Conservation (phyloP, 1,140 invertebrate genomes). For the Stegodyphus mimosarum region DNA sequence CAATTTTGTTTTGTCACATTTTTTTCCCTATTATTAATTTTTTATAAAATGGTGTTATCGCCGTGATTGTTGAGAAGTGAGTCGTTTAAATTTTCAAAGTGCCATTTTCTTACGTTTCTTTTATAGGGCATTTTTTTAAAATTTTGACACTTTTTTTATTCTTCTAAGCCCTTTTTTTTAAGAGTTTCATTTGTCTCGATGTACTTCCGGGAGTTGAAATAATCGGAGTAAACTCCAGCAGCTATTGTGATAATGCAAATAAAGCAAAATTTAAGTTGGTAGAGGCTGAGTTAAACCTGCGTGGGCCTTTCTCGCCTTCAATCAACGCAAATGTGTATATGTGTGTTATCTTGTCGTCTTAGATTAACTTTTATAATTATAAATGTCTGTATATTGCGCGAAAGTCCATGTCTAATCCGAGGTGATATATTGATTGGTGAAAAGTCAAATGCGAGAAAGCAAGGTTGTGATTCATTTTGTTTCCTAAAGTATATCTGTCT, state of each 20-base stretch:
- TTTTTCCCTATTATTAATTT: neutral
- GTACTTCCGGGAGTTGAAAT: slow-evolving; percentile 6
- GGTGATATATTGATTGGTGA: neutral
- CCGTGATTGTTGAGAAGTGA: neutral
- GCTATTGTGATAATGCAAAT: slow-evolving; percentile 10
- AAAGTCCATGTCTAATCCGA: neutral
- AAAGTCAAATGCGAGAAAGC: slow-evolving; percentile 28
- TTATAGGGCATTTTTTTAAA: slow-evolving; percentile 36
- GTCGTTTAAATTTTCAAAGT: neutral
- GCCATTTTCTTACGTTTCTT: slow-evolving; percentile 2
- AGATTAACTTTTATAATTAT: slow-evolving; percentile 25
- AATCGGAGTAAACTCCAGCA: neutral
- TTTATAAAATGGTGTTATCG: neutral
- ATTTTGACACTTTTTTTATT: slow-evolving; percentile 15
- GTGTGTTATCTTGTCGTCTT: slow-evolving; percentile 33
- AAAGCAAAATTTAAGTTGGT: slow-evolving; percentile 2
- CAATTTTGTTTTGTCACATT: neutral
- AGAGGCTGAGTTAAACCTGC: neutral
- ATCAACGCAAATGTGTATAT: slow-evolving; percentile 31
- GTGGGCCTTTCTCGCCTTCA: neutral
- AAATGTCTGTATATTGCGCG: slow-evolving; percentile 8
- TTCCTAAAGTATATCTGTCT: neutral
- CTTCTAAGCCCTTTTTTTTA: neutral
- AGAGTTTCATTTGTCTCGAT: neutral
- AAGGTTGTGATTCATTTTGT: slow-evolving; percentile 31